A percentile compares a stretch with the other conserved stretches of the same genome.
phyloP scores from a whole-genome alignment of 2,888 invertebrate species.

The Pristionchus japonicus region DNA sequence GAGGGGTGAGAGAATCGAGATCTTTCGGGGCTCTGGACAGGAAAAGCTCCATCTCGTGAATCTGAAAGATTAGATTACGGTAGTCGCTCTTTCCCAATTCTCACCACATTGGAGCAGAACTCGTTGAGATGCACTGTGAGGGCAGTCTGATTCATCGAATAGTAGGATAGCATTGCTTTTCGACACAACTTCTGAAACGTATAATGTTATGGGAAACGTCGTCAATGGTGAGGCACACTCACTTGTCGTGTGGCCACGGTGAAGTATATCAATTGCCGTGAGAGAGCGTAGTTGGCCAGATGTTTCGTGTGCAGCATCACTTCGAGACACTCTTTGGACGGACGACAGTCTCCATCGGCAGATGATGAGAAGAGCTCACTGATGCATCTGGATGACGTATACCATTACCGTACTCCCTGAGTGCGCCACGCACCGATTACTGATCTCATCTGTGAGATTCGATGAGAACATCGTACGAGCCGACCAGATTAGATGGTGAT shows the following conservation, averaged over 20 bases:
- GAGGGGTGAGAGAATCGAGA: conserved; percentile 33
- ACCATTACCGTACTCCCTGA: conserved; percentile 10
- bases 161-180: conserved; percentile 30
- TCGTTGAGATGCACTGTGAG: conserved; percentile 27
- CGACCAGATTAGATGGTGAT: conserved; percentile 30
- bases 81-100: background rate
- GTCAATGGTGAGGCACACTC: background rate
- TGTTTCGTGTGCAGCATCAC: conserved; percentile 43
- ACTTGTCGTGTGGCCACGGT: conserved; percentile 23
- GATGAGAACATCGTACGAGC: conserved; percentile 40
- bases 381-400: conserved; percentile 18
- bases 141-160: conserved; percentile 29
- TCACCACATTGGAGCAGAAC: conserved; percentile 43
- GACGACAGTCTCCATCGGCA: conserved; percentile 22
- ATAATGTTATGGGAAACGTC: background rate
- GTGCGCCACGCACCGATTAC: conserved; percentile 14
- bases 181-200: conserved; percentile 35
- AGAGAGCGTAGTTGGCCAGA: conserved; percentile 47
- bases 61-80: conserved; percentile 9
- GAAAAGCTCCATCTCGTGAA: conserved; percentile 44
- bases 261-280: conserved; percentile 44
- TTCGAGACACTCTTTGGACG: conserved; percentile 32
- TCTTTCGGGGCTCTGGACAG: conserved; percentile 39
- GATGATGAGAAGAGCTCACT: conserved; percentile 4
- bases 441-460: conserved; percentile 44